Conservation (phyloP, 2,113 vertebrate genomes). For the Otus sunia region DNA sequence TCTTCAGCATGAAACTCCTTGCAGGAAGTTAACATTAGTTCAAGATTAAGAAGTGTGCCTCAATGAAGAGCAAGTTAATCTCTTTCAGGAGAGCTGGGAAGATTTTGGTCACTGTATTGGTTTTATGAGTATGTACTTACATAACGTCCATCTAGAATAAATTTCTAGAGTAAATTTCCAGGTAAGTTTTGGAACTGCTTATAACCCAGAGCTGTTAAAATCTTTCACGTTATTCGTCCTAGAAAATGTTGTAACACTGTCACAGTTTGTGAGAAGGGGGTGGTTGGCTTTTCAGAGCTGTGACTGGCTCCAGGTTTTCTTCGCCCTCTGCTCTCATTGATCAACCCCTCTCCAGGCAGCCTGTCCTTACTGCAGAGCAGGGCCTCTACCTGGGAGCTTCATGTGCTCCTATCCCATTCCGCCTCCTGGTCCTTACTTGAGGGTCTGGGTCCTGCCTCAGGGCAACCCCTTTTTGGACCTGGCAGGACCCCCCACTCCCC, state of each 20-base stretch:
- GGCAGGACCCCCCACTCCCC: neutral
- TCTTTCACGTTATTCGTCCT: neutral
- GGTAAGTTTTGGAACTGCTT: neutral
- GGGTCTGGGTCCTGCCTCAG: neutral
- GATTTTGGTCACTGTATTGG: neutral
- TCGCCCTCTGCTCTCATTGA: neutral
- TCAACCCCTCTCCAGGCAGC: neutral
- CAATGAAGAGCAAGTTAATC: neutral
- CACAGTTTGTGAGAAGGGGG: neutral
- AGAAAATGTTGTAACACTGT: neutral
- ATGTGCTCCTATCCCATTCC: neutral
- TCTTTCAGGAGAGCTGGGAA: neutral
- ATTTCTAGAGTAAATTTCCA: neutral
- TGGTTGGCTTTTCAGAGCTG: neutral
- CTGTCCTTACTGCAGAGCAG: neutral
- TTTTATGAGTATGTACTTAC: neutral
- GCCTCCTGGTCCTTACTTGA: neutral
- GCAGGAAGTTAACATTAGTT: neutral
- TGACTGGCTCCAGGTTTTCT: neutral
- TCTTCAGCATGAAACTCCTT: neutral
- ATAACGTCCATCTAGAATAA: neutral
- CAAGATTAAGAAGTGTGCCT: neutral
- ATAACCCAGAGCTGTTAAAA: neutral
- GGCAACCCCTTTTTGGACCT: neutral
- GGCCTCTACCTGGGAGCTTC: neutral